phyloP scores from a whole-genome alignment of 2,797 vertebrate genomes.

The Sebastes cheni region DNA sequence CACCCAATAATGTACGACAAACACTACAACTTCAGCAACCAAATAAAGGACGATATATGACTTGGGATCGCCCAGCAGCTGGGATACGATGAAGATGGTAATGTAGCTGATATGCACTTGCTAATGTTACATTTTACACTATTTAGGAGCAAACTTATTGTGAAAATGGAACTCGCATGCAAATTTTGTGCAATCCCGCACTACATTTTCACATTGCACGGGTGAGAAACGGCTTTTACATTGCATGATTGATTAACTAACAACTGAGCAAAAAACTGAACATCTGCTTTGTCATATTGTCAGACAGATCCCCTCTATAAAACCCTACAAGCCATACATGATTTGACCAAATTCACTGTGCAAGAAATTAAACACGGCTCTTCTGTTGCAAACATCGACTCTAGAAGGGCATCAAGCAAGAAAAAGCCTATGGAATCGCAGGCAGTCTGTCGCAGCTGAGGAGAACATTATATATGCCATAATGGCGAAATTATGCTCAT shows the following conservation, averaged over 20 bases:
- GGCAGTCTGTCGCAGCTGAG: neutral
- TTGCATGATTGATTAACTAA: constrained; percentile 23
- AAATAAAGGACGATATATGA: too few species aligned
- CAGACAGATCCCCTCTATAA: neutral
- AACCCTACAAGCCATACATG: neutral
- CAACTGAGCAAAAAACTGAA: neutral
- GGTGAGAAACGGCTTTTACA: neutral
- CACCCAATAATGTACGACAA: neutral
- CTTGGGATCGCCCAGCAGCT: neutral
- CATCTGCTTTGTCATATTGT: neutral
- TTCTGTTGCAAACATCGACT: neutral
- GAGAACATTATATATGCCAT: constrained; percentile 45
- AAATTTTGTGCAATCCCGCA: too few species aligned
- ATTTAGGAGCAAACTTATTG: too few species aligned
- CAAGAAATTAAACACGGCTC: constrained; percentile 12
- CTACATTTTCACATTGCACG: too few species aligned
- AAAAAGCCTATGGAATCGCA: neutral
- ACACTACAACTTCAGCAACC: neutral
- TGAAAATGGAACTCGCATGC: too few species aligned
- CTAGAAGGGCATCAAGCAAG: constrained; percentile 4
- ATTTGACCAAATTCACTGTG: constrained; percentile 2
- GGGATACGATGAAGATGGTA: neutral
- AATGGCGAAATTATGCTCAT: constrained; percentile 47
- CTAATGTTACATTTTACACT: too few species aligned
- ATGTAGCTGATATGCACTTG: neutral